A percentile compares a stretch with the other conserved stretches of the same genome.
These are phyloP conservation scores for Atethmia centrago DNA, from an alignment of 2,888 invertebrate species.

Conservation along the genomic window DNA sequence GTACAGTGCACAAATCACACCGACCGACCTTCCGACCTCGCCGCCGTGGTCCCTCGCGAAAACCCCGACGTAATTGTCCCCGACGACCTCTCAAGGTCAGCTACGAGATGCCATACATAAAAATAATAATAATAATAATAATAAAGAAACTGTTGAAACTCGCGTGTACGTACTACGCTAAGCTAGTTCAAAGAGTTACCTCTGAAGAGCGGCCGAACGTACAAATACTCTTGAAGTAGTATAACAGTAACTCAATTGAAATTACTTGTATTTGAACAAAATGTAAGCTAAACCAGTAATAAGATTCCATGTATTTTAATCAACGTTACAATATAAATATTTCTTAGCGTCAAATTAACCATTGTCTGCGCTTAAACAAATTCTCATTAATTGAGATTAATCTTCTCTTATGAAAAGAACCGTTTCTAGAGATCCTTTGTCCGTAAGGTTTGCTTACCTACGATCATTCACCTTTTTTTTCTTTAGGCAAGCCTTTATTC, in stretches of 20 bases:
- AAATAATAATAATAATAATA: no score
- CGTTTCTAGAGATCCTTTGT: conserved; percentile 47
- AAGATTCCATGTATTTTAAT: conserved; percentile 47
- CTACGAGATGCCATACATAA: no score
- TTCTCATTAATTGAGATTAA: conserved; percentile 63
- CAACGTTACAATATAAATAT: conserved; percentile 26
- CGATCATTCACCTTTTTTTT: conserved; percentile 26
- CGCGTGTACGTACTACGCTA: no score
- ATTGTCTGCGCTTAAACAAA: conserved; percentile 60
- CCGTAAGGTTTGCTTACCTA: background rate
- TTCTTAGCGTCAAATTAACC: conserved; percentile 53
- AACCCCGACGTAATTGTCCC: no score
- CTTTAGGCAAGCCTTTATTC: background rate
- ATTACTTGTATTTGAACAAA: conserved; percentile 9
- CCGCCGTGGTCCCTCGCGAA: no score
- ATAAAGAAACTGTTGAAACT: no score
- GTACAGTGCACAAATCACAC: no score
- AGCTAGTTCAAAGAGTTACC: no score
- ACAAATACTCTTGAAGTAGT: background rate
- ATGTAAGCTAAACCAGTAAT: conserved; percentile 1
- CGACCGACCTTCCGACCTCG: no score
- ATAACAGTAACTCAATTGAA: background rate
- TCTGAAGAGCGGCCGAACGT: no score
- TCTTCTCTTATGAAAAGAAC: conserved; percentile 32
- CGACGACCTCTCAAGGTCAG: no score